phyloP scores from a whole-genome alignment of 2,797 vertebrate genomes.

The Gallirallus australis region DNA sequence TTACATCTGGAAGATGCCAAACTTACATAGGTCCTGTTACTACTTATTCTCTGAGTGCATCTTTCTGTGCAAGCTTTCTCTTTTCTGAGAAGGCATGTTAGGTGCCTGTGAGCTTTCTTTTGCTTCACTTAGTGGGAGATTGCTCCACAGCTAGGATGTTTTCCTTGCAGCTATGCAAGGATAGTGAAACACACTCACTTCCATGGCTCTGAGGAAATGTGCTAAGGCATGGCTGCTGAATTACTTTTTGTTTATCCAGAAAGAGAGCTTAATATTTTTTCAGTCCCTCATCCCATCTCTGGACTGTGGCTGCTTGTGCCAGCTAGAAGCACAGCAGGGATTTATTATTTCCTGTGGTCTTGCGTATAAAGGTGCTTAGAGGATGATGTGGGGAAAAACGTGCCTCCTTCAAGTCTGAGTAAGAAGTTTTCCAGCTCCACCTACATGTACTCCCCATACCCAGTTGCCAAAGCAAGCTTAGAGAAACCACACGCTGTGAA shows the following conservation, averaged over 20 bases:
- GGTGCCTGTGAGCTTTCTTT: not conserved
- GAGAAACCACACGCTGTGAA: constrained; percentile 25
- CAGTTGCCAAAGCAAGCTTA: constrained; percentile 51
- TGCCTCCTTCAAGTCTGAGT: constrained; percentile 4
- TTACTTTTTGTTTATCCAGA: constrained; percentile 3
- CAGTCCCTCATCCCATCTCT: not conserved
- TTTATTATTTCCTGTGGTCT: constrained; percentile 50
- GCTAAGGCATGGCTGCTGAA: not conserved
- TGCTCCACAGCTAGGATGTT: not conserved
- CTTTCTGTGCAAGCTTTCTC: not conserved
- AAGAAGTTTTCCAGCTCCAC: constrained; percentile 37
- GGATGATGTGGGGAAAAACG: not conserved
- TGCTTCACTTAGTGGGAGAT: not conserved
- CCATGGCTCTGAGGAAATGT: not conserved
- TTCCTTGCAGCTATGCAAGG: not conserved
- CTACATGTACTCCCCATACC: not conserved
- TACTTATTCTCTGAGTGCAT: not conserved
- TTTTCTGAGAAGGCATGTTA: not conserved
- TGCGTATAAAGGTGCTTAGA: not conserved
- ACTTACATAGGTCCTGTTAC: too few relatives aligned
- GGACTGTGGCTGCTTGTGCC: not conserved
- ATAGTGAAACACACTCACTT: not conserved
- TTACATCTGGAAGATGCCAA: not conserved
- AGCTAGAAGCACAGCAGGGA: not conserved
- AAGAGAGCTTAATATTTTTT: constrained; percentile 10